phyloP scores from a whole-genome alignment of 1,140 invertebrate genomes.

The Drosophila quadrilineata region DNA sequence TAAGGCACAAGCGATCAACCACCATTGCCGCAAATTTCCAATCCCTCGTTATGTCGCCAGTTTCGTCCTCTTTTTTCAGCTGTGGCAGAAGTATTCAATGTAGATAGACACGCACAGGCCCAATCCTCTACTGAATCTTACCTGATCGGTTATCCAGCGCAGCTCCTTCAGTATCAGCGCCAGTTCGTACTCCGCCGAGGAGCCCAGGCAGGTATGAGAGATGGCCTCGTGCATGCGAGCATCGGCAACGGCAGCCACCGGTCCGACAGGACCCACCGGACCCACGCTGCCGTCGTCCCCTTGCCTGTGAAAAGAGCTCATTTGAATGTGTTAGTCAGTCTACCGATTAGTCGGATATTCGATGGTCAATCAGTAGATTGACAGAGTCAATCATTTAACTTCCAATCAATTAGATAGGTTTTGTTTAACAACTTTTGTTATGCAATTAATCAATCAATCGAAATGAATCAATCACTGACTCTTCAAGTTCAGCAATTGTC shows the following conservation, averaged over 20 bases:
- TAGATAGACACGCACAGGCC: no score
- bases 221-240: constrained; percentile 77
- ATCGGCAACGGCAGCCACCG: constrained; percentile 69
- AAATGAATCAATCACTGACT: no score
- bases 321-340: constrained; percentile 12
- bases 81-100: neutral
- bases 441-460: no score
- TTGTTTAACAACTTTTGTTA: no score
- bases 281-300: constrained; percentile 82
- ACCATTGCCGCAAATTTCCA: constrained; percentile 99
- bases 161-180: constrained; percentile 97
- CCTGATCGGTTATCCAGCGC: constrained; percentile 88
- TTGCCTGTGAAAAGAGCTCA: constrained; percentile 56
- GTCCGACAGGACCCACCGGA: constrained; percentile 82
- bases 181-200: constrained; percentile 90
- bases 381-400: neutral
- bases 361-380: constrained; percentile 12
- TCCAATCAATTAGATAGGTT: no score
- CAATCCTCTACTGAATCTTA: constrained; percentile 33
- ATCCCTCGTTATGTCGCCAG: constrained; percentile 94
- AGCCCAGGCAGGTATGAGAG: constrained; percentile 85
- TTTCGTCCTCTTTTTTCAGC: constrained; percentile 94
- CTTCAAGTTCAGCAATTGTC: no score
- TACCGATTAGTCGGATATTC: no score
- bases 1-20: constrained; percentile 99